Conservation (phyloP, 92 coral and sea anemone species). For the Desmophyllum pertusum region DNA sequence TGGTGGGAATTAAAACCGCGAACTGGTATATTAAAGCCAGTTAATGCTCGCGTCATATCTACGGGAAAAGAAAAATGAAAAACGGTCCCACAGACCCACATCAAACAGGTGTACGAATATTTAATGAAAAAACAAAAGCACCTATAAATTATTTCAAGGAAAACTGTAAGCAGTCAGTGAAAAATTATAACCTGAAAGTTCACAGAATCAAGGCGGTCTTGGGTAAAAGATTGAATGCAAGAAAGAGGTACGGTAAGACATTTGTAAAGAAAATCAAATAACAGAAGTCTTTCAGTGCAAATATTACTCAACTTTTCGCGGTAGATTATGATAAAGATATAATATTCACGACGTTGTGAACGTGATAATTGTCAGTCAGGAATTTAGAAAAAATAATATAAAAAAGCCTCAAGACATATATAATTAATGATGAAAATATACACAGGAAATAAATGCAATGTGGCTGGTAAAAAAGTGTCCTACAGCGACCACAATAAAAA, state of each 20-base stretch:
- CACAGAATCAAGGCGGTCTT: background rate
- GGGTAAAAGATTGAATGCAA: background rate
- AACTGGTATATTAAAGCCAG: background rate
- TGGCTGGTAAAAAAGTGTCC: conserved; percentile 21
- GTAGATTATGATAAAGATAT: background rate
- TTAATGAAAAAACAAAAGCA: background rate
- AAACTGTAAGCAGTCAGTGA: background rate
- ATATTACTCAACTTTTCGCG: background rate
- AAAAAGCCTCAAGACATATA: conserved; percentile 20
- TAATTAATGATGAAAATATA: conserved; percentile 19
- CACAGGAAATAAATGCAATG: background rate
- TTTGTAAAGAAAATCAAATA: background rate
- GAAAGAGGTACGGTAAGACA: too few relatives aligned
- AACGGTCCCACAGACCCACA: too few relatives aligned
- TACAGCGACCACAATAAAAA: background rate
- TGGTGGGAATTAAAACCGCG: too few relatives aligned
- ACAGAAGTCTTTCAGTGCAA: too few relatives aligned
- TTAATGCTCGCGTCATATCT: background rate
- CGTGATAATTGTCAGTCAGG: background rate
- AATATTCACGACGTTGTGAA: background rate
- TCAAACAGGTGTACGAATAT: too few relatives aligned
- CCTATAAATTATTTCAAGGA: background rate
- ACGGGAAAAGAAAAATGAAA: background rate
- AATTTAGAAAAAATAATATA: background rate
- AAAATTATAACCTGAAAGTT: background rate